Evolutionary conservation across 2,797 vertebrate genomes (phyloP), one percentile per base, ranked within the genome.

Genomic region (Acipenser oxyrinchus): DNA sequence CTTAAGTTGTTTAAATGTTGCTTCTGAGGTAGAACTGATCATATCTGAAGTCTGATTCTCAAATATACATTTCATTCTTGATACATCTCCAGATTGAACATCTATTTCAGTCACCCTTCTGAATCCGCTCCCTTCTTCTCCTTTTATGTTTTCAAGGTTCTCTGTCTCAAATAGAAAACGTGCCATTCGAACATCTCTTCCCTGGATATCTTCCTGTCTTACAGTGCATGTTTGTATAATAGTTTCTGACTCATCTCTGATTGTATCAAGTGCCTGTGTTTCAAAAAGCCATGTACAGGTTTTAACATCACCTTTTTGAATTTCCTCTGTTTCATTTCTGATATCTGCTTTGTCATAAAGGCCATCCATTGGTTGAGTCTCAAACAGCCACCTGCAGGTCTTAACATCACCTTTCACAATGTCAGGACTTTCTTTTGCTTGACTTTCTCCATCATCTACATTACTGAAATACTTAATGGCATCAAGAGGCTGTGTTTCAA

Each of bases 401-500:
- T 93, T 94, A 37, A 97, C 95, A 74, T 96, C 91, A 10, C 94
- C 94, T 77, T 91, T 95, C 68, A 93, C 71, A 64, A 88, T 75
- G 11, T 95, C 91, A 37, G 64, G 58, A 61, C 62, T 78, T 66
- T 82, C 70, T 61, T 72, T 83, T 60, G 69, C 71, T 65, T 78
- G 72, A 60, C 49, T 78, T 78, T 93, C 92, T 70, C 88, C 89
- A 73, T 93, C 92, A 74, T 94, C 93, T 18, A 83, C 75, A 55
- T 92, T 88, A 66, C 86, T 93, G 70, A 93, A 92, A 77, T 92
- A 90, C 79, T 94, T 95, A 66, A 97, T 95, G 10, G 89, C 87
- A 77, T 97, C 94, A 62, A 97, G 88, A 73, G 94, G 91, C 72
- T 96, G 94, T 2, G 94, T 97, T 88, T 97, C 95, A 89, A 97